These are phyloP conservation scores for Agapornis roseicollis DNA, from an alignment of 2,113 vertebrate genomes.

Conservation along the genomic window DNA sequence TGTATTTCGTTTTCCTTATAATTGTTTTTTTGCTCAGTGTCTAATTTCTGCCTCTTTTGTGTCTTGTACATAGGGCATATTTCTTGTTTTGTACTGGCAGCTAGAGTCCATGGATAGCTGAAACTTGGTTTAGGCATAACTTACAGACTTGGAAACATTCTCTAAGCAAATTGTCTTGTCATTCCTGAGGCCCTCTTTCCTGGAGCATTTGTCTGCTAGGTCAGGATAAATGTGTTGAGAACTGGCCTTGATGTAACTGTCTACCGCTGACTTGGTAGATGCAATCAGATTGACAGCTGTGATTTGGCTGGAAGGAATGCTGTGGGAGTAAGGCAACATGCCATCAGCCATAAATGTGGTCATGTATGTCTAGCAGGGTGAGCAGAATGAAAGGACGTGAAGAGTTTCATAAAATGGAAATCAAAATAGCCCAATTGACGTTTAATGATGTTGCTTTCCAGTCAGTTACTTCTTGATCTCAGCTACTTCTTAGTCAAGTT, in stretches of 20 bases:
- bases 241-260: neutral
- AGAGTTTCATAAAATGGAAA: neutral
- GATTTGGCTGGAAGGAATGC: slow-evolving; percentile 31
- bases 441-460: neutral
- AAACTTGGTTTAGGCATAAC: neutral
- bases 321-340: slow-evolving; percentile 3
- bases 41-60: neutral
- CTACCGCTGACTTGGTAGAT: neutral
- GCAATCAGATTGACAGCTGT: neutral
- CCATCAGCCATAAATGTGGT: neutral
- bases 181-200: neutral
- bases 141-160: neutral
- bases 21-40: neutral
- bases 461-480: neutral
- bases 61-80: neutral
- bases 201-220: neutral
- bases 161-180: neutral
- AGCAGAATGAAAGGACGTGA: neutral
- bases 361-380: neutral
- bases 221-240: neutral
- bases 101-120: neutral
- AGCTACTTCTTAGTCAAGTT: neutral
- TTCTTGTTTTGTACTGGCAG: neutral
- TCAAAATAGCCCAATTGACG: neutral
- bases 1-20: neutral